Evolutionary conservation across 2,797 vertebrate genomes (phyloP).

Genomic region (Gobionotothen gibberifrons): DNA sequence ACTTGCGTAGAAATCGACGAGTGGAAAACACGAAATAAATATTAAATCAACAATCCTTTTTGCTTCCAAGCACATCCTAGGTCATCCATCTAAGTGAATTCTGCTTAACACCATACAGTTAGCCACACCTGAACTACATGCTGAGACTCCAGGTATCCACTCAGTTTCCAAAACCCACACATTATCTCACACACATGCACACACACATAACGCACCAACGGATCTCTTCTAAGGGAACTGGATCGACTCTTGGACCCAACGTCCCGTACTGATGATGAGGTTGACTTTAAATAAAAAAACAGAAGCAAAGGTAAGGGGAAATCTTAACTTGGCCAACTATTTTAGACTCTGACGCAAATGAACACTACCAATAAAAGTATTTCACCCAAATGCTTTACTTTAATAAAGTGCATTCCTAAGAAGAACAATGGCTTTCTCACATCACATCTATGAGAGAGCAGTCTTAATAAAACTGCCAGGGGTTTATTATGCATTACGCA

Average conservation of each 20-base stretch:
- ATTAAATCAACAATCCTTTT: neutral
- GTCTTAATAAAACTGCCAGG: slow-evolving; percentile 34
- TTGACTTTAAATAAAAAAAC: slow-evolving; percentile 78
- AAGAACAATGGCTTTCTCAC: slow-evolving; percentile 43
- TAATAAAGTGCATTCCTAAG: slow-evolving; percentile 16
- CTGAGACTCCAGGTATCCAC: slow-evolving; percentile 12
- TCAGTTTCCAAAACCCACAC: slow-evolving; percentile 20
- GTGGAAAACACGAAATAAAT: neutral
- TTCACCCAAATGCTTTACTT: slow-evolving; percentile 5
- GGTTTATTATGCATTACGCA: slow-evolving; percentile 79
- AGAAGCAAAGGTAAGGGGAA: slow-evolving; percentile 26
- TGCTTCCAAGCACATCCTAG: neutral
- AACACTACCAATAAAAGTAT: slow-evolving; percentile 16
- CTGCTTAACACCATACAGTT: neutral
- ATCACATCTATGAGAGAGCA: slow-evolving; percentile 13
- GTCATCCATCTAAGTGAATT: slow-evolving; percentile 10
- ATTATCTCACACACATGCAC: slow-evolving; percentile 46
- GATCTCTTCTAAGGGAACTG: slow-evolving; percentile 86
- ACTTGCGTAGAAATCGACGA: neutral
- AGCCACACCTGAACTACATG: slow-evolving; percentile 29
- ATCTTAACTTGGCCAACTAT: slow-evolving; percentile 4
- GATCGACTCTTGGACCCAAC: slow-evolving; percentile 83
- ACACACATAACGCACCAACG: slow-evolving; percentile 84
- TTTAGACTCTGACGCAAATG: slow-evolving; percentile 17
- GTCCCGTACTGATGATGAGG: slow-evolving; percentile 81